Evolutionary conservation across 2,888 invertebrate species (phyloP).

Genomic region (Mantis religiosa): DNA sequence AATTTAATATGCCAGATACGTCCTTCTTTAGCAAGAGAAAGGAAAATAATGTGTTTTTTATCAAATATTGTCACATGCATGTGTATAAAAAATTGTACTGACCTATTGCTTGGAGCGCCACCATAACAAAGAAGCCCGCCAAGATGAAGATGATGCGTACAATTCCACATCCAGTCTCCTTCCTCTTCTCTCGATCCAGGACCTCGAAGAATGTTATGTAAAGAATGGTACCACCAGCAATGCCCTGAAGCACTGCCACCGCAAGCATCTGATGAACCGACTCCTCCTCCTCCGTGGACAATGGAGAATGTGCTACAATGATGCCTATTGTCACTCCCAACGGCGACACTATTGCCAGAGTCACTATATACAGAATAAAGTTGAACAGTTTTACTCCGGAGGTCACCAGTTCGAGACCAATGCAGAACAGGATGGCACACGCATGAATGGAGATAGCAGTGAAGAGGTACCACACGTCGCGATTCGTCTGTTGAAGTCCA

Average conservation of each 20-base stretch:
- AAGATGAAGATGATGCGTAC: slow-evolving; percentile 21
- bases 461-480: slow-evolving; percentile 51
- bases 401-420: slow-evolving; percentile 50
- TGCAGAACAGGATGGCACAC: slow-evolving; percentile 51
- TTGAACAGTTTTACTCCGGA: slow-evolving; percentile 43
- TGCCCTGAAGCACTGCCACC: slow-evolving; percentile 46
- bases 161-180: slow-evolving; percentile 14
- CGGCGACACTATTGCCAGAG: slow-evolving; percentile 49
- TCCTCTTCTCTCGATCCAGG: slow-evolving; percentile 25
- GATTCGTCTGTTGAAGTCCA: slow-evolving; percentile 46
- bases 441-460: slow-evolving; percentile 52
- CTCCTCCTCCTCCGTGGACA: slow-evolving; percentile 35
- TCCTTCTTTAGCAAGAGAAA: background rate
- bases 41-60: background rate
- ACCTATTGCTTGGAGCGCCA: slow-evolving; percentile 26
- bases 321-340: slow-evolving; percentile 49
- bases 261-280: slow-evolving; percentile 43
- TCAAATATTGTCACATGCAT: background rate
- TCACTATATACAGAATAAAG: slow-evolving; percentile 46
- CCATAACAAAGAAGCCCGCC: slow-evolving; percentile 27
- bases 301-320: slow-evolving; percentile 43
- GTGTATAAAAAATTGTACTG: background rate
- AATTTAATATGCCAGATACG: no score
- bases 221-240: slow-evolving; percentile 50
- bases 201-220: slow-evolving; percentile 52